Evolutionary conservation across 2,888 invertebrate genomes (phyloP), one percentile per base, ranked within the genome.

Genomic region (Abscondita cerata): DNA sequence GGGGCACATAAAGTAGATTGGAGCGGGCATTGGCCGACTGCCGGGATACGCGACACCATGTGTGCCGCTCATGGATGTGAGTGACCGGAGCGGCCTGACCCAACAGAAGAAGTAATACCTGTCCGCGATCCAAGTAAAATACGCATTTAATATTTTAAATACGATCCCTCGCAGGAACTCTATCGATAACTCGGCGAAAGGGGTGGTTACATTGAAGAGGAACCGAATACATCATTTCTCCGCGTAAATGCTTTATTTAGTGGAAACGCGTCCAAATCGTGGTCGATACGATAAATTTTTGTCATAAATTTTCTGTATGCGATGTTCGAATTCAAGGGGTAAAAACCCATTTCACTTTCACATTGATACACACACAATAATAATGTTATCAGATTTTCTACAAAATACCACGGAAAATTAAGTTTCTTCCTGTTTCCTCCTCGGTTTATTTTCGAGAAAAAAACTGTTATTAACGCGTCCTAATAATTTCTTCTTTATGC

Each of bases 1-100:
- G 68, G 68, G 69, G 68, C 68, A 66, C 65, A 67, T 68, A 66
- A 68, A 70, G 66, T 60, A 66, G 69, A 68, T 66, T 65, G 66
- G 58, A 59, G 69, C 70, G 70, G 70, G 70, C 70, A 70, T 70
- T 70, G 70, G 65, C 70, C 70, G 70, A 70, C 70, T 70, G 64
- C 70, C 66, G 70, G 64, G 68, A 67, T 69, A 69, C 68, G 66
- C 68, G 67, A 65, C 65, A 64, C 53, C 66, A 61, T 66, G 59
- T 64, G 66, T 62, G 62, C 59, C 52, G 63, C 63, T 63, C 59
- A 52, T 63, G 62, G 58, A 58, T 70, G 70, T 69, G 69, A 70
- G 69, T 70, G 70, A 70, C 71, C 70, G 70, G n/a, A 58, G 44
- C 67, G 69, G 65, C 67, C 66, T 69, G 69, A 69, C 69, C 71